Evolutionary conservation across 2,888 invertebrate genomes (phyloP).

Genomic region (Leptinotarsa peninsularis): DNA sequence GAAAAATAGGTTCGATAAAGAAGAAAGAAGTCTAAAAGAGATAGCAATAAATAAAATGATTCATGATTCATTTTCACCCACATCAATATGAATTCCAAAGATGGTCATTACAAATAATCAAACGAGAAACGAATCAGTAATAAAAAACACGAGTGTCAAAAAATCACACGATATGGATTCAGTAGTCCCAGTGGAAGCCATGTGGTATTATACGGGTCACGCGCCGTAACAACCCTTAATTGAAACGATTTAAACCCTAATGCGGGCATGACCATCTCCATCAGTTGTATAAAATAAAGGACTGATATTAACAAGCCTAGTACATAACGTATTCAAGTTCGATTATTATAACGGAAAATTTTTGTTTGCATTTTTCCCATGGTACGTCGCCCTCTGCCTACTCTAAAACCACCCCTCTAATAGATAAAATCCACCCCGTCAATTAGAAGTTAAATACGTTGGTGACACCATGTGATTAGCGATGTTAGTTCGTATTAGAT

Average conservation of each 20-base stretch:
- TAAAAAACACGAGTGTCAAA: conserved; percentile 11
- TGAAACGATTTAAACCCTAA: conserved; percentile 42
- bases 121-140: conserved; percentile 6
- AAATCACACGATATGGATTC: conserved; percentile 18
- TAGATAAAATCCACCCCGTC: background rate
- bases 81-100: conserved; percentile 17
- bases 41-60: background rate
- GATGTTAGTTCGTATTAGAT: background rate
- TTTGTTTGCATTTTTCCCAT: background rate
- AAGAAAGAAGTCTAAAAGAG: background rate
- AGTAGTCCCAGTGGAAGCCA: conserved; percentile 38
- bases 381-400: background rate
- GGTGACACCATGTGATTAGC: background rate
- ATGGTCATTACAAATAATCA: background rate
- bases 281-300: conserved; percentile 5
- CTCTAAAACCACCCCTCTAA: background rate
- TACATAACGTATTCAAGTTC: background rate
- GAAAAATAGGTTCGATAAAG: too few relatives aligned
- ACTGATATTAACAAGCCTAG: background rate
- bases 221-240: conserved; percentile 48
- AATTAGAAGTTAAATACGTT: background rate
- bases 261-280: conserved; percentile 46
- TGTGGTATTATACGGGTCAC: conserved; percentile 53
- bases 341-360: background rate
- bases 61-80: background rate